Base-by-base conservation (phyloP, 2,797 vertebrate genomes). In the Tolypeutes matacus region DNA sequence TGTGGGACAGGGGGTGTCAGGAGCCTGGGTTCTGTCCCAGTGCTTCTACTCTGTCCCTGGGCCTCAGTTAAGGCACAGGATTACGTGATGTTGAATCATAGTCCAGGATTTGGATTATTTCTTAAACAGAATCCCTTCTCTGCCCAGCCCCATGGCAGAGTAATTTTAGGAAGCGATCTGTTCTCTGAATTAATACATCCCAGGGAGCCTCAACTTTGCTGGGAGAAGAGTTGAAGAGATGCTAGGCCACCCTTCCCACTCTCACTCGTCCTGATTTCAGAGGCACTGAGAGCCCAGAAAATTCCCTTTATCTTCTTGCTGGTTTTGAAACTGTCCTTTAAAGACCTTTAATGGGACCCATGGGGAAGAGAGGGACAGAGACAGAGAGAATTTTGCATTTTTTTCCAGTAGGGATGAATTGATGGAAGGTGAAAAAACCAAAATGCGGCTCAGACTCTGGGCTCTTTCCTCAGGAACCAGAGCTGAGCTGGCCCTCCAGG, bases 21-120 rank as follows among this genome's bases (percentile, higher is more conserved):
- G 67, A 88, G 42, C 78, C 64, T 72, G 9, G n/a, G 46, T 70
- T 76, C 7, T 51, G 25, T 91, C 31, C 72, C 11, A 12, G 6
- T 8, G 5, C 23, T 7, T 25, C 15, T n/a, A 23, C 60, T 87
- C 70, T 34, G 14, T 65, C 12, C 58, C 9, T 62, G 27, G 15
- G 4, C 9, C 49, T 86, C 69, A n/a, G 65, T 80, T 85, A 85
- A 93, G 49, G 36, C 67, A n/a, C 21, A 84, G 73, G 76, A 77
- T 64, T 82, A 46, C 53, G n/a, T 91, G 69, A 58, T 34, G n/a
- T 72, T 29, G 53, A 82, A 14, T 34, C 64, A 1, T 4, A 23
- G 56, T 42, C 49, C 12, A 34, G 64, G 84, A 76, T 29, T 94
- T 88, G 39, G 49, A 70, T 81, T 76, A 51, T 91, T 91, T 83